Evolutionary conservation across 1,140 invertebrate species (phyloP), one percentile per base, ranked within the genome.

Genomic region (Drosophila parvula): DNA sequence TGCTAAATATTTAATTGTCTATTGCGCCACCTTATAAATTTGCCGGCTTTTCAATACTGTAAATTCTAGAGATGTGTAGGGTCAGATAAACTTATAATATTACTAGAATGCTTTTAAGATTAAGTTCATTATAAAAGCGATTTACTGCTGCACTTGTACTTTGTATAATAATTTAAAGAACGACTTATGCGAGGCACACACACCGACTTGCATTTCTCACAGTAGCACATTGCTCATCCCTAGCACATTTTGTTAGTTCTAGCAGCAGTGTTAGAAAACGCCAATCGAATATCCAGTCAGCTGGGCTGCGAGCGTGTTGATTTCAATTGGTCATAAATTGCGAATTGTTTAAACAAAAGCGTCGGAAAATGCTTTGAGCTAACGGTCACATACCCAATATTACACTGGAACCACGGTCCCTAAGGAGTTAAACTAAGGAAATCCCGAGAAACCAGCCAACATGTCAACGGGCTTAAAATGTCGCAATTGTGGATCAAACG

Each of bases 401-500:
- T 0, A 18, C 8, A n/a, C 28, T 41, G 58, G 14, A 28, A 14
- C 32, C 1, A 30, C 5, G 30, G 12, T 16, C 4, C 22, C 5
- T 10, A 18, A 30, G 14, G 9, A 32, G 22, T 12, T 27, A 32
- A 41, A 4, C 36, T 16, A 18, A 62, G 22, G 0, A 30, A 9
- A 10, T 14, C 10, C 3, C 30, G 12, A 18, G 14, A 43, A 34
- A 8, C 11, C 28, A 30, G 14, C 6, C n/a, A 36, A 16, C 34
- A 92, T 92, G 91, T 92, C 91, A 11, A 77, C 89, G 5, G 91
- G 90, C 8, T 40, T 92, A 28, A 97, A 96, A 88, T 99, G 98
- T 93, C 95, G 95, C 89, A 96, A 97, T 81, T 99, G 98, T 93
- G 97, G 97, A 8, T 97, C 97, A 58, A 97, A 96, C n/a, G 97